Conservation (phyloP, 23 tunicate genomes). For the Botrylloides violaceus region DNA sequence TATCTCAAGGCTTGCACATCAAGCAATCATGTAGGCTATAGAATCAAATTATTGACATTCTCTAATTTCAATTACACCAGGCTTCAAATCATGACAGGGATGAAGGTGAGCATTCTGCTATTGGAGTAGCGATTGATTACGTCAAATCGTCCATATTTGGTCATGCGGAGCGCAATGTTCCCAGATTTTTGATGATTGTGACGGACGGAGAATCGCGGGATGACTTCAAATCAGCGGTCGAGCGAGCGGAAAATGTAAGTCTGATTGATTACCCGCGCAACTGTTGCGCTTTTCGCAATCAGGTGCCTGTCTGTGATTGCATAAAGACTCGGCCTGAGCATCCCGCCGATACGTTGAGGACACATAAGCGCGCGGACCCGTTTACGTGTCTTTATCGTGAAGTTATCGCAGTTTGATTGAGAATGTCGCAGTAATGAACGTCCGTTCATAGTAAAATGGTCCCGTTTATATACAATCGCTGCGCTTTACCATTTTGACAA, state of each 20-base stretch:
- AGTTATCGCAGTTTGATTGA: too few relatives aligned
- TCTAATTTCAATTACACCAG: neutral
- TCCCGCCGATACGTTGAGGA: too few relatives aligned
- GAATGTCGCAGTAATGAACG: too few relatives aligned
- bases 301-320: too few relatives aligned
- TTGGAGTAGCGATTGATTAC: constrained; percentile 64
- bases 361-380: too few relatives aligned
- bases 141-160: constrained; percentile 38
- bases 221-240: constrained; percentile 40
- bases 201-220: constrained; percentile 69
- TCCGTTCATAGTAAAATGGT: too few relatives aligned
- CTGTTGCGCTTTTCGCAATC: too few relatives aligned
- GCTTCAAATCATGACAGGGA: constrained; percentile 31
- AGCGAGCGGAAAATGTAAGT: constrained; percentile 31
- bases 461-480: too few relatives aligned
- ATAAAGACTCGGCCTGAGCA: too few relatives aligned
- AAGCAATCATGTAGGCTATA: neutral
- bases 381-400: too few relatives aligned
- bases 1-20: constrained; percentile 28
- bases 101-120: constrained; percentile 48
- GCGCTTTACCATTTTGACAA: too few relatives aligned
- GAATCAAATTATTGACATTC: neutral
- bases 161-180: constrained; percentile 30
- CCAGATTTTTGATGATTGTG: constrained; percentile 41
- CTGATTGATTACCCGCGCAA: too few relatives aligned